phyloP scores from a whole-genome alignment of 2,113 vertebrate species.

The Dromaius novaehollandiae region DNA sequence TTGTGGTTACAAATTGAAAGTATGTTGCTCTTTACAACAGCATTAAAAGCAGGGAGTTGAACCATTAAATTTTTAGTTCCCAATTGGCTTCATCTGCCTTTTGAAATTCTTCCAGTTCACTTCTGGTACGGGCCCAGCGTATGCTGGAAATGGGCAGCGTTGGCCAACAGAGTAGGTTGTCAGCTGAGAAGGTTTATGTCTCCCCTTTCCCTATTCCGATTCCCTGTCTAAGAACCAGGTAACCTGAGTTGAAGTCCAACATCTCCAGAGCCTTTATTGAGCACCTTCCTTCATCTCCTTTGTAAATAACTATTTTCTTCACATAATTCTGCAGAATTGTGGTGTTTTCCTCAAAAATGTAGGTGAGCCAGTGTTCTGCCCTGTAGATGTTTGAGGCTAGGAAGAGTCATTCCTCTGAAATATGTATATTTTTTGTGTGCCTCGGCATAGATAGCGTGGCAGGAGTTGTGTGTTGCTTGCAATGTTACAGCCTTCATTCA shows the following conservation, averaged over 20 bases:
- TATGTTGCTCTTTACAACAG: constrained; percentile 29
- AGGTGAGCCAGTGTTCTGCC: not conserved
- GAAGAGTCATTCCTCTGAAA: not conserved
- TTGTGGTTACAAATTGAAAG: constrained; percentile 64
- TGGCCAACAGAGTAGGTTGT: not conserved
- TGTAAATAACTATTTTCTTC: not conserved
- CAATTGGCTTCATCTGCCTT: constrained; percentile 17
- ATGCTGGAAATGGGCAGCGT: not conserved
- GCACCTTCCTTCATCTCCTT: not conserved
- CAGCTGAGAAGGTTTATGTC: not conserved
- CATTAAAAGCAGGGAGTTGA: constrained; percentile 1
- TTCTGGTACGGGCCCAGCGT: not conserved
- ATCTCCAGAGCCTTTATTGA: not conserved
- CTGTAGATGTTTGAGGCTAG: not conserved
- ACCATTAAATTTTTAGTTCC: not conserved
- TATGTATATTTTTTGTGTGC: not conserved
- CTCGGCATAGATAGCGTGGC: not conserved
- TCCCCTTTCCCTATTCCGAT: not conserved
- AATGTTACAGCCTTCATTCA: not conserved
- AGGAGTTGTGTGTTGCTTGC: not conserved
- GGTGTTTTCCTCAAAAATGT: not conserved
- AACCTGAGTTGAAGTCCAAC: not conserved
- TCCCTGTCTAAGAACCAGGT: not conserved
- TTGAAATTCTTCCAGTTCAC: constrained; percentile 41
- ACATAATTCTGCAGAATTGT: not conserved